Percentiles rank a stretch among this genome's conserved stretches.
These are phyloP conservation scores for Asarcornis scutulata DNA, from an alignment of 2,113 vertebrate species.

Conservation along the genomic window DNA sequence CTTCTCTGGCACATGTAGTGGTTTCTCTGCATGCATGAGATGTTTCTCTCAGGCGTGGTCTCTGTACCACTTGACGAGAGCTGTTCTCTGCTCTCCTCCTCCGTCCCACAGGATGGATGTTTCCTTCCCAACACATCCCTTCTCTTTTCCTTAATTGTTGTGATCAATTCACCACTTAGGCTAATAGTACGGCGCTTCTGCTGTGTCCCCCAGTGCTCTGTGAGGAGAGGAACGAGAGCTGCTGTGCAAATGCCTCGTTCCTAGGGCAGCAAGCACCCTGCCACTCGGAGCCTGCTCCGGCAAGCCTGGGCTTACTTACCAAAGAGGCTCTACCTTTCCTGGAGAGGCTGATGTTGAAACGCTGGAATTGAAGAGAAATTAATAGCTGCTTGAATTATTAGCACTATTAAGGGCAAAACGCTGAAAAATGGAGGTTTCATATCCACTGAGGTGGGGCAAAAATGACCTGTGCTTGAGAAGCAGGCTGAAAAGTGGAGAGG, in stretches of 20 bases:
- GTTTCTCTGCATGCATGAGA: fast-evolving
- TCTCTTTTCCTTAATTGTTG: neutral
- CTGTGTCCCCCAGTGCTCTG: neutral
- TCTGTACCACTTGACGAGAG: fast-evolving
- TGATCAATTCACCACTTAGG: neutral
- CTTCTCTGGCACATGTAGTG: neutral
- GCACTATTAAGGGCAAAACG: neutral
- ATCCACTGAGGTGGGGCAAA: neutral
- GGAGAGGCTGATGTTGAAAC: neutral
- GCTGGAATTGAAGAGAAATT: neutral
- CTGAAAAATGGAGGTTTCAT: neutral
- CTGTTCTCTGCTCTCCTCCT: fast-evolving
- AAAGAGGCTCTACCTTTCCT: neutral
- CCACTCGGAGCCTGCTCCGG: fast-evolving
- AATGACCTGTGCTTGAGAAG: neutral
- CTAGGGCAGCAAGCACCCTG: neutral
- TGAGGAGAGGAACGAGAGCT: neutral
- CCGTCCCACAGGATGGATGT: fast-evolving
- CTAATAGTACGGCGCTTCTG: neutral
- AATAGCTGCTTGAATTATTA: neutral
- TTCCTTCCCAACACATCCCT: neutral
- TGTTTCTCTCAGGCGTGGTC: neutral
- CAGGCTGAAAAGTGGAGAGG: neutral
- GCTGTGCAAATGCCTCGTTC: neutral
- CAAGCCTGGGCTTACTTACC: neutral